Conservation (phyloP, 2,797 vertebrate genomes). For the Sparus aurata region DNA sequence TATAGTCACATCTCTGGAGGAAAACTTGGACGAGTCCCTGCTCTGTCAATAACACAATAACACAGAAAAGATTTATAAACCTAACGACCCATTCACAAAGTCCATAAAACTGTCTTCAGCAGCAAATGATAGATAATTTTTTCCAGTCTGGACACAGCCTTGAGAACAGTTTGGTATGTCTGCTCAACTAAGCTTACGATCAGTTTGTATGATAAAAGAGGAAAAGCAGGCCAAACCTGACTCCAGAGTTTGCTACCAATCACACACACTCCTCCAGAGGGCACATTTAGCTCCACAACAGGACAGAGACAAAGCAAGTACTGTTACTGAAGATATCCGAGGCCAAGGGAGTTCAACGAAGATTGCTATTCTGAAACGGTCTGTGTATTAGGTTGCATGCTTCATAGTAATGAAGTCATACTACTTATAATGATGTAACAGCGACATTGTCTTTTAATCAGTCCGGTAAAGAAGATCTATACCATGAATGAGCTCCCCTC, state of each 20-base stretch:
- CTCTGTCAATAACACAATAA: conserved; percentile 19
- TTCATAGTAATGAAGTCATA: background rate
- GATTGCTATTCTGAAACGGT: background rate
- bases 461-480: background rate
- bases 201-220: conserved; percentile 1
- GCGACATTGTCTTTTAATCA: background rate
- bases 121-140: background rate
- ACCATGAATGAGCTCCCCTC: conserved; percentile 3
- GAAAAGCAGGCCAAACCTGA: background rate
- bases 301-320: conserved; percentile 1
- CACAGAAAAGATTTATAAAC: conserved; percentile 7
- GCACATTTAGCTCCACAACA: background rate
- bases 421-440: background rate
- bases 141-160: conserved; percentile 14
- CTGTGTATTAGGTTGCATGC: background rate
- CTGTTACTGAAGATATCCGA: background rate
- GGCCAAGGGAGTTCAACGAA: conserved; percentile 2
- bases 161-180: background rate
- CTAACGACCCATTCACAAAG: conserved; percentile 14
- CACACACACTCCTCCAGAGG: background rate
- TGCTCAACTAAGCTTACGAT: background rate
- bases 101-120: conserved; percentile 8
- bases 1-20: conserved; percentile 8
- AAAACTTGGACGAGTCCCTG: conserved; percentile 20
- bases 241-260: background rate